These are phyloP conservation scores for Cydia splendana DNA, from an alignment of 1,140 invertebrate species.

Conservation along the genomic window DNA sequence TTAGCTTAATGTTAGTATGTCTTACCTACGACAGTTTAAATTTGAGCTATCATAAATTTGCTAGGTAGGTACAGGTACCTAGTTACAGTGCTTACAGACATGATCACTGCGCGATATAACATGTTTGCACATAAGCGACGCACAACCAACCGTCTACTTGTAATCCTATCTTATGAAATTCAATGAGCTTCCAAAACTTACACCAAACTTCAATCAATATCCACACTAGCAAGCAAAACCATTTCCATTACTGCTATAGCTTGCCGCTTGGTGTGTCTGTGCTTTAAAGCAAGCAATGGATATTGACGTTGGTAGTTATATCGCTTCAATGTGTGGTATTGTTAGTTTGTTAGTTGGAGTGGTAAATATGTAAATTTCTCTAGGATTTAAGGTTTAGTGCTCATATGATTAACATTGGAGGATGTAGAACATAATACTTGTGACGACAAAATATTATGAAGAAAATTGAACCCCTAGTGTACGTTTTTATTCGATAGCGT, in stretches of 20 bases:
- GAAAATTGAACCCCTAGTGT: too few relatives aligned
- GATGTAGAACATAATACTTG: slow-evolving; percentile 4
- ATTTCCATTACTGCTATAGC: background rate
- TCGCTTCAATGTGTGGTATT: background rate
- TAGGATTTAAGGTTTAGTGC: slow-evolving; percentile 3
- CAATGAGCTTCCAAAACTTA: slow-evolving; percentile 51
- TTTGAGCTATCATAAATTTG: too few relatives aligned
- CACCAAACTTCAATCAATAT: slow-evolving; percentile 32
- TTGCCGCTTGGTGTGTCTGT: background rate
- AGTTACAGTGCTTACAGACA: background rate
- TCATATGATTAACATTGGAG: background rate
- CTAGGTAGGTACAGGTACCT: too few relatives aligned
- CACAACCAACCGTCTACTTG: background rate
- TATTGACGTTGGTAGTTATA: background rate
- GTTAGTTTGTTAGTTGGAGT: background rate
- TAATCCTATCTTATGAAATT: slow-evolving; percentile 51
- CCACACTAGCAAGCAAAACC: background rate
- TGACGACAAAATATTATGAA: too few relatives aligned
- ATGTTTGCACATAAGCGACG: background rate
- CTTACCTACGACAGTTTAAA: too few relatives aligned
- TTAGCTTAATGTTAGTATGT: too few relatives aligned
- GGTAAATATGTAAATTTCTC: slow-evolving; percentile 25
- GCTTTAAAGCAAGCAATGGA: background rate
- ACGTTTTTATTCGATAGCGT: too few relatives aligned
- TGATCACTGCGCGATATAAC: background rate